These are phyloP conservation scores for Catostylus mosaicus DNA, from an alignment of 30 jellyfish, hydroid and myxozoan genomes.

Conservation along the genomic window DNA sequence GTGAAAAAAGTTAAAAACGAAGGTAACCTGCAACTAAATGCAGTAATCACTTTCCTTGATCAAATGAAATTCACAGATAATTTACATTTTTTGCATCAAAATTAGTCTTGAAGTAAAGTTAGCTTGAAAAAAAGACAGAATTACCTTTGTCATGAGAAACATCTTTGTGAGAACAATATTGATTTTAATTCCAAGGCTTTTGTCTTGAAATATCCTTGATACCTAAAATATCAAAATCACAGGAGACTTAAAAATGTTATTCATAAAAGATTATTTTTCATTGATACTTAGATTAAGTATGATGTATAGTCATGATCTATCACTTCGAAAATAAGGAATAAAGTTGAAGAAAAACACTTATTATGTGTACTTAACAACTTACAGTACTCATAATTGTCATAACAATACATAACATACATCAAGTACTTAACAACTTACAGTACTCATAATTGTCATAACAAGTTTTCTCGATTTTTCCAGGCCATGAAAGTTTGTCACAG, in stretches of 20 bases:
- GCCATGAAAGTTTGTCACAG: conserved; percentile 77
- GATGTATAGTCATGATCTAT: too few species aligned
- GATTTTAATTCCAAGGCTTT: conserved; percentile 72
- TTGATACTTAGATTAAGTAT: too few species aligned
- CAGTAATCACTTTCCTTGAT: too few species aligned
- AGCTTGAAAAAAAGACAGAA: too few species aligned
- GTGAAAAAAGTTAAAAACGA: too few species aligned
- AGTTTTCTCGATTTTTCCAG: conserved; percentile 35
- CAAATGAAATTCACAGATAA: too few species aligned
- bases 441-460: conserved; percentile 68
- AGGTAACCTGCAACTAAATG: too few species aligned
- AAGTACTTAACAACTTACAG: conserved; percentile 46
- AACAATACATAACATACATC: neutral
- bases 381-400: conserved; percentile 79
- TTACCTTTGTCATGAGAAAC: conserved; percentile 32
- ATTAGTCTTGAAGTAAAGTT: too few species aligned
- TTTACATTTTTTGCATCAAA: too few species aligned
- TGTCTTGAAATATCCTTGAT: conserved; percentile 65
- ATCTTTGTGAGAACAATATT: conserved; percentile 65
- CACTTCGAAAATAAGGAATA: too few species aligned
- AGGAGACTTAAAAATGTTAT: neutral
- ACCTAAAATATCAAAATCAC: conserved; percentile 55
- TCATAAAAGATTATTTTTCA: too few species aligned
- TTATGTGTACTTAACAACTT: conserved; percentile 2
- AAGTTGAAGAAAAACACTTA: too few species aligned